A percentile compares a stretch with the other conserved stretches of the same genome.
Evolutionary conservation across 2,797 vertebrate genomes (phyloP).

Genomic region (Acanthiza pusilla): DNA sequence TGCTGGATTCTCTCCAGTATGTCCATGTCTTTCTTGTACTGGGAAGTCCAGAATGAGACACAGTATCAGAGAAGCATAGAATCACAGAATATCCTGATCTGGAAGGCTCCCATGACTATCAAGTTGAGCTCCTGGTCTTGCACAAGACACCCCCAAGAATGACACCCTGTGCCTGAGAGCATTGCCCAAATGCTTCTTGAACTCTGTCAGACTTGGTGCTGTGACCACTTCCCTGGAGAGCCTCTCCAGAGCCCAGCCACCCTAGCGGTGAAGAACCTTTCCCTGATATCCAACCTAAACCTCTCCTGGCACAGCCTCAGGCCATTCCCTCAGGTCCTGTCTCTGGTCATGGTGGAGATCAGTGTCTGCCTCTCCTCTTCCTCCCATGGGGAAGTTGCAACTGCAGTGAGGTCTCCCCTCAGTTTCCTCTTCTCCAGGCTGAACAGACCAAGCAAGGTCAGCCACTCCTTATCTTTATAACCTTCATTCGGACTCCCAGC

Average conservation of each 20-base stretch:
- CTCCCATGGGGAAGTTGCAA: neutral
- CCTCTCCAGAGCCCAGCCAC: neutral
- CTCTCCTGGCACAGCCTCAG: neutral
- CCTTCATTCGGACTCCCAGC: neutral
- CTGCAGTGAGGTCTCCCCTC: rapidly evolving
- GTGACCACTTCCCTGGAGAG: neutral
- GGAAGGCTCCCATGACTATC: neutral
- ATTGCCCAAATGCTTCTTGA: neutral
- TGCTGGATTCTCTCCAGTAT: neutral
- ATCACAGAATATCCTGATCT: neutral
- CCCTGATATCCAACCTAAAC: neutral
- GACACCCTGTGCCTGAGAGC: neutral
- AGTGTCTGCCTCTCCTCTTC: neutral
- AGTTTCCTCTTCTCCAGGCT: neutral
- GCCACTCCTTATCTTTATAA: neutral
- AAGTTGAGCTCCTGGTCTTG: neutral
- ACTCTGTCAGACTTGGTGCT: neutral
- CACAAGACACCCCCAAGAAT: neutral
- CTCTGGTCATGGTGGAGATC: neutral
- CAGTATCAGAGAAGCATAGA: neutral
- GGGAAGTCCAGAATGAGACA: neutral
- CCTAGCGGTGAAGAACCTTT: neutral
- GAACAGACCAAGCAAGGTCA: neutral
- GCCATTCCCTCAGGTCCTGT: neutral
- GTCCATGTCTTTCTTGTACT: neutral